A percentile compares a stretch with the other conserved stretches of the same genome.
Conservation (phyloP, 2,797 vertebrate species). For the Sebastes matsubarae region DNA sequence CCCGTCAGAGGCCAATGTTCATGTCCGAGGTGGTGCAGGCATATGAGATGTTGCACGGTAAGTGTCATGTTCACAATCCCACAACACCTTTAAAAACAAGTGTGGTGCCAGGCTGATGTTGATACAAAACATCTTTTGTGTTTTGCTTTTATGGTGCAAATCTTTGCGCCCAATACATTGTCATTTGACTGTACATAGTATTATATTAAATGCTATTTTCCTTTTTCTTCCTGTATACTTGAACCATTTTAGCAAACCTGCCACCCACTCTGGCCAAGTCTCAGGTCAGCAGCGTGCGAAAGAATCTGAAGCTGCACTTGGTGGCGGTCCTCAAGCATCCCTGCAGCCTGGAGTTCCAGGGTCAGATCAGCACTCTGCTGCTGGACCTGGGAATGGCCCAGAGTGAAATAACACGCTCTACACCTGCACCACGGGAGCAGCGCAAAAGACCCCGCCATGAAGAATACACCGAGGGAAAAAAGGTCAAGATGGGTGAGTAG, state of each 20-base stretch:
- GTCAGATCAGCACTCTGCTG: conserved; percentile 92
- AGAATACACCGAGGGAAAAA: conserved; percentile 87
- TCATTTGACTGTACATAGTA: neutral
- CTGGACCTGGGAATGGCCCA: conserved; percentile 94
- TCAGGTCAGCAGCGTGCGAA: conserved; percentile 96
- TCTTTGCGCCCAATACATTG: neutral
- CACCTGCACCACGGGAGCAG: conserved; percentile 83
- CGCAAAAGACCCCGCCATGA: conserved; percentile 90
- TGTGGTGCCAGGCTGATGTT: too few species aligned
- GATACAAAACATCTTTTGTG: neutral
- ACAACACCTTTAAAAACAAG: neutral
- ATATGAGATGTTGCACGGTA: conserved; percentile 93
- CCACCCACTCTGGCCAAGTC: conserved; percentile 95
- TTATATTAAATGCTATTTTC: neutral
- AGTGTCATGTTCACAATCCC: conserved; percentile 42
- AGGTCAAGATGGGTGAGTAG: conserved; percentile 91
- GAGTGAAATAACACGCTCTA: conserved; percentile 89
- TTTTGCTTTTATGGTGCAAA: neutral
- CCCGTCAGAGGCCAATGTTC: conserved; percentile 95
- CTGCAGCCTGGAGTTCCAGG: conserved; percentile 91
- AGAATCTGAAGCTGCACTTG: conserved; percentile 95
- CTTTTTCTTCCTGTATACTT: neutral
- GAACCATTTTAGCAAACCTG: conserved; percentile 85
- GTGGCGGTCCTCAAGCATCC: conserved; percentile 92
- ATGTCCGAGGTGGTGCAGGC: conserved; percentile 97